Evolutionary conservation across 2,113 vertebrate genomes (phyloP).

Genomic region (Sclerurus mexicanus): DNA sequence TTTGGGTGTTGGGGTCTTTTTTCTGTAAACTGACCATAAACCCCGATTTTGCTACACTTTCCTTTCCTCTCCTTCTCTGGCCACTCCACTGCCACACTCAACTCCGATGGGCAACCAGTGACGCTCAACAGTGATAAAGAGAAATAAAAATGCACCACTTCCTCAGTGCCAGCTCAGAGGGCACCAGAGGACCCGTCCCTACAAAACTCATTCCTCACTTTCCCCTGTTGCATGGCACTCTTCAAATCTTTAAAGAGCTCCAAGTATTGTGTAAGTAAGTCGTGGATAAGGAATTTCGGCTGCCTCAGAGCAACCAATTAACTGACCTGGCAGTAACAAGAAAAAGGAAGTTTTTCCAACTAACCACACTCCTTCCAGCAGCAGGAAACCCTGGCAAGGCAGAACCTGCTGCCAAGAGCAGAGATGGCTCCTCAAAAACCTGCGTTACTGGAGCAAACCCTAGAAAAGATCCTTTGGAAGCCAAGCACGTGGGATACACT

Average conservation of each 20-base stretch:
- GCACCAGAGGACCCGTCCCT: neutral
- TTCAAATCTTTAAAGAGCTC: neutral
- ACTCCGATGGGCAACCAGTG: neutral
- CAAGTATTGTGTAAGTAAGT: neutral
- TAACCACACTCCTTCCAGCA: neutral
- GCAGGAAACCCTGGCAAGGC: neutral
- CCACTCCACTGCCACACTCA: neutral
- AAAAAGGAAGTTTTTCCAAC: neutral
- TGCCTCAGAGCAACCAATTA: neutral
- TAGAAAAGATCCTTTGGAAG: neutral
- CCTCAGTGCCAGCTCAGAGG: neutral
- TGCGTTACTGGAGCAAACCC: neutral
- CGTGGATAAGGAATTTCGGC: neutral
- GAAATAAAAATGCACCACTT: neutral
- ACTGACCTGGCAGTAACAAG: neutral
- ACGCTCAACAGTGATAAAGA: neutral
- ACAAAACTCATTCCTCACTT: neutral
- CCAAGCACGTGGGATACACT: fast-evolving
- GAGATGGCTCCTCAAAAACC: fast-evolving
- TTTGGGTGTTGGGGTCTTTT: neutral
- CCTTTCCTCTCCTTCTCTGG: neutral
- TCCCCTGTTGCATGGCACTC: neutral
- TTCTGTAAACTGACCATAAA: neutral
- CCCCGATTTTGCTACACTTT: neutral
- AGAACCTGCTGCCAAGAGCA: neutral